Evolutionary conservation across 2,797 vertebrate genomes (phyloP), one percentile per base, ranked within the genome.

Genomic region (Tachyglossus aculeatus): DNA sequence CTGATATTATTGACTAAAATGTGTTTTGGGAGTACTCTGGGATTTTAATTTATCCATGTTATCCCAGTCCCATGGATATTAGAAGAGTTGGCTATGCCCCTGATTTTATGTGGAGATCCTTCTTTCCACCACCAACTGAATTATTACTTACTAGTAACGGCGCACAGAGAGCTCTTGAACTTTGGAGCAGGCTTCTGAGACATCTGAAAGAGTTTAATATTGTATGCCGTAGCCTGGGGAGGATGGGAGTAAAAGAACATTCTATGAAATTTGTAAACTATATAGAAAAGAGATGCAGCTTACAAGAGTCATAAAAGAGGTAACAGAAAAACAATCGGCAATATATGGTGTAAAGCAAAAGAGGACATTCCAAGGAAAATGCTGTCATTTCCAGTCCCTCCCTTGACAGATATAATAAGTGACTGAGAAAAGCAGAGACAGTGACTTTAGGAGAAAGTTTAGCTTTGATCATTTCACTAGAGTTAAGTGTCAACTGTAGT

Each of bases 41-140:
- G 40, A 58, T 73, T 79, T 79, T 55, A 77, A 53, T 70, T 70
- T 67, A 72, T 74, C 70, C 53, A 55, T 70, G 40, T 16, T 66
- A 9, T 67, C 61, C 73, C 65, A 71, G n/a, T 68, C 41, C 33
- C 57, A 33, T 51, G 54, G 74, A 61, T 52, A 72, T 67, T 67
- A 45, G n/a, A 77, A 67, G 51, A 71, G 34, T 64, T 78, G 51
- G 69, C 57, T 29, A 24, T 21, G 5, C 51, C 38, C 75, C 56
- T 70, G 73, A 43, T 73, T 77, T 82, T 65, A 36, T 79, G 47
- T 53, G 74, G 61, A 67, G 54, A 62, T 53, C 75, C 67, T 67
- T 51, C 43, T 60, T 73, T 77, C 53, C 33, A 71, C 79, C n/a
- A 59, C 47, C 24, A 51, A 39, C 44, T 79, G 74, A 67, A 72